Conservation (phyloP, 2,797 vertebrate genomes). For the Threskiornis aethiopicus region DNA sequence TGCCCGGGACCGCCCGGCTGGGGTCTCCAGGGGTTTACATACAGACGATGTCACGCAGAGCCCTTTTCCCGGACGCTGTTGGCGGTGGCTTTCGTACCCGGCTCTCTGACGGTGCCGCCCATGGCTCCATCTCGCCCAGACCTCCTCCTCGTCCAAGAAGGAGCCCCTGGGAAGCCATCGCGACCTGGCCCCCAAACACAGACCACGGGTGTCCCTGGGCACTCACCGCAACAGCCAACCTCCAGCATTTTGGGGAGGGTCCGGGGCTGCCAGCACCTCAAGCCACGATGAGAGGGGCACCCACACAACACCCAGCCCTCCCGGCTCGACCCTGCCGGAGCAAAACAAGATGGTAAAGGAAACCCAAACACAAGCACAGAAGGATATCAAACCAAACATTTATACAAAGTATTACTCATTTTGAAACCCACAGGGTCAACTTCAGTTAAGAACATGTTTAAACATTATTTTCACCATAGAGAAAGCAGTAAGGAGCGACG, state of each 20-base stretch:
- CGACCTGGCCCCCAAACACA: not conserved
- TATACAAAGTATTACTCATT: not conserved
- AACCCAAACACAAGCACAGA: not conserved
- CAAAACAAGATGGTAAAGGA: not conserved
- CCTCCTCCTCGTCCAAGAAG: not conserved
- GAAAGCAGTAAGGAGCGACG: not conserved
- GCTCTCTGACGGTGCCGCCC: not conserved
- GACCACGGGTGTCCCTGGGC: fast-evolving
- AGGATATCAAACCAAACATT: not conserved
- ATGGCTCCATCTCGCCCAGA: not conserved
- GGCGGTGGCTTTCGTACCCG: fast-evolving
- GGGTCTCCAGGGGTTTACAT: fast-evolving
- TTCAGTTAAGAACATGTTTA: not conserved
- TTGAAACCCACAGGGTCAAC: not conserved
- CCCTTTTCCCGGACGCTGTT: fast-evolving
- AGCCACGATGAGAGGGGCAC: fast-evolving
- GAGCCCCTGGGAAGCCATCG: fast-evolving
- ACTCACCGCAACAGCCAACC: not conserved
- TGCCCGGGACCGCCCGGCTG: not conserved
- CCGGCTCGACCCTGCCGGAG: fast-evolving
- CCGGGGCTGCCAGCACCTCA: fast-evolving
- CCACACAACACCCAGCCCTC: not conserved
- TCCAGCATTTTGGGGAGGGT: not conserved
- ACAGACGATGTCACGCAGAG: fast-evolving
- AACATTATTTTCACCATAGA: not conserved